Evolutionary conservation across 2,888 invertebrate genomes (phyloP).

Genomic region (Aethes cnicana): DNA sequence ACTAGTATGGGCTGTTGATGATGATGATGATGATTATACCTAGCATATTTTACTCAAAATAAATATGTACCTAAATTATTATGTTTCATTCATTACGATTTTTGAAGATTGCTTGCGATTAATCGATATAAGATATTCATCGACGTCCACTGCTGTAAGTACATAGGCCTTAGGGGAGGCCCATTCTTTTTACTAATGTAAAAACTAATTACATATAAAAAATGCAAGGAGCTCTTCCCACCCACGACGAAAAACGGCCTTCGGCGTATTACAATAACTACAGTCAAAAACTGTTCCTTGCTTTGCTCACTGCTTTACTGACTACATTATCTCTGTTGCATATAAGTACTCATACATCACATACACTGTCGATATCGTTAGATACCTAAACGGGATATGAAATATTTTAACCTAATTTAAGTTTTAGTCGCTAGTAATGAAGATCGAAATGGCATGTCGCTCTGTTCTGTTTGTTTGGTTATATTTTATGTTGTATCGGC

Average conservation of each 20-base stretch:
- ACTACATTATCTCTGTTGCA: constrained; percentile 42
- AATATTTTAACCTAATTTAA: constrained; percentile 36
- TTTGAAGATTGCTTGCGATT: no score
- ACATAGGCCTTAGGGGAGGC: no score
- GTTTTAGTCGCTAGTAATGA: constrained; percentile 40
- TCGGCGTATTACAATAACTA: background rate
- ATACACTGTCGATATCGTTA: constrained; percentile 53
- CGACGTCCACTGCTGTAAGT: no score
- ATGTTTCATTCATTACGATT: no score
- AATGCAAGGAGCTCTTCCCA: background rate
- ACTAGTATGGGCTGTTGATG: no score
- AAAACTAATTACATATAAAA: no score
- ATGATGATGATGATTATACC: no score
- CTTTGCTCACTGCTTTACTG: constrained; percentile 35
- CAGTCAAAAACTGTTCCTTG: constrained; percentile 24
- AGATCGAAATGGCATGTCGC: constrained; percentile 33
- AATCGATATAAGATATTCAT: no score
- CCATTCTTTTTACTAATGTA: no score
- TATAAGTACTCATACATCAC: no score
- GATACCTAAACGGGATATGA: constrained; percentile 55
- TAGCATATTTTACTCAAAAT: no score
- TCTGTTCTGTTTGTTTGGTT: constrained; percentile 21
- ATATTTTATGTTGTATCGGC: constrained; percentile 34
- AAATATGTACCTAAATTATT: no score
- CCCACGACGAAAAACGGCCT: constrained; percentile 11